Base-by-base conservation (phyloP, 2,797 vertebrate species). In the Enoplosus armatus region DNA sequence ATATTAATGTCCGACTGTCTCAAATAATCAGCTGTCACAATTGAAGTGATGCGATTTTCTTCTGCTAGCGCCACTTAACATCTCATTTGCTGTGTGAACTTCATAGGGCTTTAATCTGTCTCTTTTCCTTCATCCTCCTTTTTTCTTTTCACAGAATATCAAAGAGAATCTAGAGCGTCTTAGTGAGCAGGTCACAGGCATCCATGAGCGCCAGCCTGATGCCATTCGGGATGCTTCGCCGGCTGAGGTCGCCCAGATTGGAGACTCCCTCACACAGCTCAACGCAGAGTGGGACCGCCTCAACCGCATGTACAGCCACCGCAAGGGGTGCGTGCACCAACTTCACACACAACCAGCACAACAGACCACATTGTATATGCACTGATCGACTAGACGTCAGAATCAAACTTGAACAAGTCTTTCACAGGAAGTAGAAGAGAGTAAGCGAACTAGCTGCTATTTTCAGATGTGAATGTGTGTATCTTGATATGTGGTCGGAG, bases 261-360 rank as follows among this genome's bases (percentile, higher is more conserved):
- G 94, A 45, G 97, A 98, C 6, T 89, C 95, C 1, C 91, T 99
- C 41, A 95, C 96, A 7, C 97, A 99, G 86, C 37, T 99, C 85
- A 97, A 99, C 47, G 95, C 96, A 0, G 96, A 98, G 75, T 99
- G 98, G 98, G 97, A 99, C 90, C 94, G 97, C 77, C 92, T 99
- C 87, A 98, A 98, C 83, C 95, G 97, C 89, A 95, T 97, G 94
- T 98, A 97, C 93, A 95, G 87, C 90, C 97, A 98, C 86, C 96
- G 94, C 55, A 99, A 97, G 84, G 95, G 97, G 98, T 99, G 92
- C 73, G 96, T 90, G 4, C 29, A 22, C 10, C 7, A 29, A 33
- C 29, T 31, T 37, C 27, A 69, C 51, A 69, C 24, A 24, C 51
- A 55, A 15, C 4, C 24, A 26, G 22, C 8, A 6, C 27, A 37